Evolutionary conservation across 1,140 invertebrate genomes (phyloP), one percentile per base, ranked within the genome.

Genomic region (Trichoplusia ni): DNA sequence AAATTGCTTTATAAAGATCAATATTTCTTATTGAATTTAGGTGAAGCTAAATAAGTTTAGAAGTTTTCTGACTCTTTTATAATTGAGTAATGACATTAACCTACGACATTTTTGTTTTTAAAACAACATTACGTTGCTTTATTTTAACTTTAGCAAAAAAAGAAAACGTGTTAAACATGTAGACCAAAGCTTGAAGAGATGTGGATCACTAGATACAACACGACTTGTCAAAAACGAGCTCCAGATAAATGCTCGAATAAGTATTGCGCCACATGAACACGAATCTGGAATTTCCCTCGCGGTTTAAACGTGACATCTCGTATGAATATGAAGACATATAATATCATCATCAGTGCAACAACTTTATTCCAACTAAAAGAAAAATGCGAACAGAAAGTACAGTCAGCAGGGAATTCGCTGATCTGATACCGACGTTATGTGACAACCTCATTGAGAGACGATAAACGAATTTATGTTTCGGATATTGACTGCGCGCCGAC

Each of bases 261-360:
- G 62, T 23, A 35, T 5, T 18, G 16, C 31, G 49, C 44, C 37
- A 29, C 31, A 19, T 46, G 59, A 67, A 73, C 63, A 65, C 61
- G 56, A 68, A 70, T 75, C 62, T 73, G 54, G 46, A 64, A 76
- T 79, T 79, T 79, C 70, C 71, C 73, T 44, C 11, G 67, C 40
- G 65, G 27, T 47, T 21, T 19, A 38, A 54, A 68, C 64, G 53
- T 72, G 66, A 69, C 47, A 61, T n/a, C n/a, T n/a, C n/a, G n/a
- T n/a, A n/a, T n/a, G 54, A 23, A 61, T 56, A 61, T 47, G 56
- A 54, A 54, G 21, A 54, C 33, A 25, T 53, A 67, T 59, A 69
- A 69, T 69, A 65, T 56, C 56, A 53, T 62, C 64, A 70, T 65
- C 67, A 68, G 33, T 37, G 51, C n/a, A 47, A 38, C 29, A 58